phyloP scores from a whole-genome alignment of 2,888 invertebrate species.

The Hyalella azteca region DNA sequence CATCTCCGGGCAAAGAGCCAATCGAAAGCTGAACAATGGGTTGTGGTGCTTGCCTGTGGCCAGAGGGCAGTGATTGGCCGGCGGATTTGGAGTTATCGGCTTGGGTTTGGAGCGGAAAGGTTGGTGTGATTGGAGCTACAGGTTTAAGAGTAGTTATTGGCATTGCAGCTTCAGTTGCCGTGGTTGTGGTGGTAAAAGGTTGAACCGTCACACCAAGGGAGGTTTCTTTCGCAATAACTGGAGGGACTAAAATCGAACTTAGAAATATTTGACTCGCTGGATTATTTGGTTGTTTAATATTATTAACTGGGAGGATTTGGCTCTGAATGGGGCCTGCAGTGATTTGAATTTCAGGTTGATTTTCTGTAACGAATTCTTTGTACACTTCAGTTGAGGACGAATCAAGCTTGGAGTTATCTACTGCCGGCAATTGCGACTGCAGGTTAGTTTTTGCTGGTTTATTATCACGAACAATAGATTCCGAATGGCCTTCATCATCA shows the following conservation, averaged over 20 bases:
- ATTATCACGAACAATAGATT: neutral
- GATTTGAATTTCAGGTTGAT: neutral
- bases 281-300: neutral
- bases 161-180: neutral
- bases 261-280: neutral
- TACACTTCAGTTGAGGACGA: constrained; percentile 5
- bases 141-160: neutral
- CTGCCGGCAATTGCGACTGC: neutral
- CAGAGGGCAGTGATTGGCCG: neutral
- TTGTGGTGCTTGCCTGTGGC: neutral
- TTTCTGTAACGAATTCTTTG: neutral
- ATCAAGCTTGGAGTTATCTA: no score
- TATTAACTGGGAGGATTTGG: no score
- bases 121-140: neutral
- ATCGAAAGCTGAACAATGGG: neutral
- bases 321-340: no score
- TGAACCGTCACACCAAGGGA: no score
- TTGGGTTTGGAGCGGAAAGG: neutral
- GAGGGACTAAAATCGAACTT: neutral
- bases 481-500: neutral
- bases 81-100: neutral
- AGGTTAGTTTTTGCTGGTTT: neutral
- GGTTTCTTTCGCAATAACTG: no score
- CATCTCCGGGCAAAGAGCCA: neutral
- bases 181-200: neutral